Percentiles rank a stretch among this genome's conserved stretches.
These are phyloP conservation scores for Microctenopoma stevenorrisi DNA, from an alignment of 2,797 vertebrate genomes.

Conservation along the genomic window DNA sequence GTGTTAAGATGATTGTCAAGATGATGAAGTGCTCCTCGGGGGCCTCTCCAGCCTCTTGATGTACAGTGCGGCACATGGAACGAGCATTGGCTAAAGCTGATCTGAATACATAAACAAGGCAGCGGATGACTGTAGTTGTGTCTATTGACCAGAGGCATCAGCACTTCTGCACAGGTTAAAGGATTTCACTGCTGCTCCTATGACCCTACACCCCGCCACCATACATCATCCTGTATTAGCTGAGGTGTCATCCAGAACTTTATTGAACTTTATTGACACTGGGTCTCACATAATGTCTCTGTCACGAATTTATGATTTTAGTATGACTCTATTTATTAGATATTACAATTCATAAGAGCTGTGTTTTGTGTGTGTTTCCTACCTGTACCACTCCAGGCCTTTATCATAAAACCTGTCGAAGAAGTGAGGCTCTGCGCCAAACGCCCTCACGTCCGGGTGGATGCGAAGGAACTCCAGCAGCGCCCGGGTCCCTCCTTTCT, in stretches of 20 bases:
- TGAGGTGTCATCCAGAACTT: not conserved
- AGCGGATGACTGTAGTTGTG: not conserved
- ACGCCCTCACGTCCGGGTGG: slow-evolving; percentile 91
- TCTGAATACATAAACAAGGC: slow-evolving; percentile 43
- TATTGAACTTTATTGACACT: not conserved
- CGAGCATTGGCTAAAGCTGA: slow-evolving; percentile 44
- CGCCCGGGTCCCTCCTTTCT: slow-evolving; percentile 93
- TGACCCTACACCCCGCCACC: slow-evolving; percentile 24
- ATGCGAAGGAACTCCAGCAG: slow-evolving; percentile 92
- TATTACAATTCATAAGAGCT: not conserved
- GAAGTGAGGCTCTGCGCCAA: slow-evolving; percentile 92
- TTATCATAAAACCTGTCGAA: slow-evolving; percentile 92
- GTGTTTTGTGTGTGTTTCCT: slow-evolving; percentile 15
- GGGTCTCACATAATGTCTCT: not conserved
- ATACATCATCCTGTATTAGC: slow-evolving; percentile 30
- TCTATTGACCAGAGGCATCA: slow-evolving; percentile 56
- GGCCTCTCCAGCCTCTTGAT: slow-evolving; percentile 52
- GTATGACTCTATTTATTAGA: not conserved
- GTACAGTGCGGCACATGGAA: slow-evolving; percentile 25
- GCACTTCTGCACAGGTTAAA: slow-evolving; percentile 38
- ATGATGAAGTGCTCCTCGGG: slow-evolving; percentile 64
- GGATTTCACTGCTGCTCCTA: slow-evolving; percentile 22
- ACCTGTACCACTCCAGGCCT: slow-evolving; percentile 95
- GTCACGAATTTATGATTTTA: not conserved
- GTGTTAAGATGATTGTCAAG: slow-evolving; percentile 64